Percentiles rank a stretch among this genome's conserved stretches.
Conservation (phyloP, 2,797 vertebrate species). For the Sebastes nivosus region DNA sequence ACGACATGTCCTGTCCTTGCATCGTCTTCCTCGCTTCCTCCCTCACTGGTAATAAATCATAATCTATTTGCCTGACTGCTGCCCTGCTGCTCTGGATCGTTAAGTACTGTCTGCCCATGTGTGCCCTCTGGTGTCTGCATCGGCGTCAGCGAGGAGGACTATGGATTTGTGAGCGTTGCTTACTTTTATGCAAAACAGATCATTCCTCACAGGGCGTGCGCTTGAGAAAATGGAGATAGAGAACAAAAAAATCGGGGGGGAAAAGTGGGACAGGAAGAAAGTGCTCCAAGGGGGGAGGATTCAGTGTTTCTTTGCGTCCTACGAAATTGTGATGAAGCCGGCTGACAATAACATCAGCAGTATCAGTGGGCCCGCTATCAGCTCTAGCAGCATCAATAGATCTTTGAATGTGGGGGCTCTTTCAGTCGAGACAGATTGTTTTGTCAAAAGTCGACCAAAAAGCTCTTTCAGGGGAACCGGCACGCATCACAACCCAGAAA, state of each 20-base stretch:
- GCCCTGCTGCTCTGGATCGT: slow-evolving; percentile 56
- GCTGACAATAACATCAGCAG: slow-evolving; percentile 51
- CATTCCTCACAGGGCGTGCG: slow-evolving; percentile 33
- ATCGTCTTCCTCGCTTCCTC: slow-evolving; percentile 15
- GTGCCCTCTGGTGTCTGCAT: slow-evolving; percentile 65
- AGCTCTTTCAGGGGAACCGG: slow-evolving; percentile 11
- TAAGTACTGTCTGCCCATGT: slow-evolving; percentile 59
- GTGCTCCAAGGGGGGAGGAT: slow-evolving; percentile 29
- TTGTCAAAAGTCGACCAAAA: slow-evolving; percentile 37
- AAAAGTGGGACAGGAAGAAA: slow-evolving; percentile 54
- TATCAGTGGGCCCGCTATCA: slow-evolving; percentile 39
- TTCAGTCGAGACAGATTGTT: slow-evolving; percentile 38
- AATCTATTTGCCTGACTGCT: slow-evolving; percentile 60
- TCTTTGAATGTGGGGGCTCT: slow-evolving; percentile 24
- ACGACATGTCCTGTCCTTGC: slow-evolving; percentile 27
- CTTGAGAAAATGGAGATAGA: slow-evolving; percentile 35
- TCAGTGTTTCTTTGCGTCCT: slow-evolving; percentile 29
- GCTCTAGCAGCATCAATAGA: slow-evolving; percentile 19
- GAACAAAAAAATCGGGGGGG: slow-evolving; percentile 14
- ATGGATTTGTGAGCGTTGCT: slow-evolving; percentile 59
- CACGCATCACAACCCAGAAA: slow-evolving; percentile 24
- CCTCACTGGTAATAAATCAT: slow-evolving; percentile 65
- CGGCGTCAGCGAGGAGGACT: slow-evolving; percentile 42
- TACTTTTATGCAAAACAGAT: slow-evolving; percentile 62
- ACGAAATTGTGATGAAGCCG: slow-evolving; percentile 50